These are phyloP conservation scores for Antheraea assamensis DNA, from an alignment of 2,888 invertebrate species.

Conservation along the genomic window DNA sequence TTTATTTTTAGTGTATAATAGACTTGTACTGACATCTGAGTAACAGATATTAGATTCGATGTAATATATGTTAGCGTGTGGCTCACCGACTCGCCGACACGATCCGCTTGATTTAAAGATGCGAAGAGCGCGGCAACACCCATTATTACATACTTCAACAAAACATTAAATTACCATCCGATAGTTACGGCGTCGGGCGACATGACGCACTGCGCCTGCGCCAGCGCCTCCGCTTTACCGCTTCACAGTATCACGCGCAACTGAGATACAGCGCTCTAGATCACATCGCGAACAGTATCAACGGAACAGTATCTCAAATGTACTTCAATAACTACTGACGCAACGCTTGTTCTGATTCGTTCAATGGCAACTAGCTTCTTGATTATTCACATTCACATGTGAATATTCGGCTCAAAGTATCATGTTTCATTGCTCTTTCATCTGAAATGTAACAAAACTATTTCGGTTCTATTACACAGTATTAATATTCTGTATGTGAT, in stretches of 20 bases:
- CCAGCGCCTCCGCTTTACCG: neutral
- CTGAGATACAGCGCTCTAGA: slow-evolving; percentile 11
- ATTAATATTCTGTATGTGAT: no score
- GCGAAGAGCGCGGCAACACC: neutral
- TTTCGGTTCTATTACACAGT: no score
- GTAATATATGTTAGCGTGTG: neutral
- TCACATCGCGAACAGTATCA: neutral
- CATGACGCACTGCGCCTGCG: slow-evolving; percentile 10
- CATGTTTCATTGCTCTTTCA: no score
- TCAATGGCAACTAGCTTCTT: neutral
- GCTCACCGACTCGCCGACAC: neutral
- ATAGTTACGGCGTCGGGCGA: slow-evolving; percentile 8
- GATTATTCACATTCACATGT: neutral
- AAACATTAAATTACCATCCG: slow-evolving; percentile 11
- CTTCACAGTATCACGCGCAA: slow-evolving; percentile 5
- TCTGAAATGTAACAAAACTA: no score
- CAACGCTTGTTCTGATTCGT: neutral
- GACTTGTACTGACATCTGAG: neutral
- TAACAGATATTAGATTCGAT: neutral
- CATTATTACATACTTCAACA: slow-evolving; percentile 10
- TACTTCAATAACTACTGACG: no score
- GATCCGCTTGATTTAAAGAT: neutral
- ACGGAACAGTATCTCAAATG: neutral
- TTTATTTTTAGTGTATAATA: neutral
- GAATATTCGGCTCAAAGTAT: no score